Evolutionary conservation across 2,797 vertebrate genomes (phyloP).

Genomic region (Peromyscus melanophrys): DNA sequence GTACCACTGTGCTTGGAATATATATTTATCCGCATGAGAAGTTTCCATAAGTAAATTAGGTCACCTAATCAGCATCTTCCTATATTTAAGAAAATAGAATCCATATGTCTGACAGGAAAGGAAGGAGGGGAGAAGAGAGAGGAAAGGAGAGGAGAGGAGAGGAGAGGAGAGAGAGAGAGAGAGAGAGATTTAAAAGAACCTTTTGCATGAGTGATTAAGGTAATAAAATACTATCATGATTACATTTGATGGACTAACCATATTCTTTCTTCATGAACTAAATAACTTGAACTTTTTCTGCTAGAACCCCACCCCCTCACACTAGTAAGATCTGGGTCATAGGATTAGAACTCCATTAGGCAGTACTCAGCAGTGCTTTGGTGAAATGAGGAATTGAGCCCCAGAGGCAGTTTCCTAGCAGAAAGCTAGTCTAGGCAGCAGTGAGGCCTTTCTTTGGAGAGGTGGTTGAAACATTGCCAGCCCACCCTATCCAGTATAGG

Average conservation of each 20-base stretch:
- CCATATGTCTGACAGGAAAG: neutral
- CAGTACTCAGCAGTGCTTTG: neutral
- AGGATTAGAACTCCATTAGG: conserved; percentile 41
- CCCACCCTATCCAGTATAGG: too few species aligned
- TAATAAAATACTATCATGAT: neutral
- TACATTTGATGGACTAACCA: neutral
- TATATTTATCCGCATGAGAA: conserved; percentile 22
- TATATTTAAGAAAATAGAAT: neutral
- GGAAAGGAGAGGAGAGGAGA: too few species aligned
- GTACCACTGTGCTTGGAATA: neutral
- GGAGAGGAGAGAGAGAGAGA: too few species aligned
- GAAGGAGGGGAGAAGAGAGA: neutral
- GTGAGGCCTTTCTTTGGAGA: neutral
- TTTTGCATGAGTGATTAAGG: neutral
- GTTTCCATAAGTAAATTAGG: neutral
- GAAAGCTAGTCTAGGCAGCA: neutral
- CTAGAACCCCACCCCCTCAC: neutral
- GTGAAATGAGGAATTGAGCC: conserved; percentile 24
- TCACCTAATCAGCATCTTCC: neutral
- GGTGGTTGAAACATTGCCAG: neutral
- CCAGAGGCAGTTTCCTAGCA: neutral
- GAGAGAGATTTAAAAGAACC: neutral
- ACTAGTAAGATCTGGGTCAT: neutral
- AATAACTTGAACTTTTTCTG: neutral
- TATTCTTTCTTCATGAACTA: neutral